Evolutionary conservation across 1,140 invertebrate species (phyloP), one percentile per base, ranked within the genome.

Genomic region (Phortica variegata): DNA sequence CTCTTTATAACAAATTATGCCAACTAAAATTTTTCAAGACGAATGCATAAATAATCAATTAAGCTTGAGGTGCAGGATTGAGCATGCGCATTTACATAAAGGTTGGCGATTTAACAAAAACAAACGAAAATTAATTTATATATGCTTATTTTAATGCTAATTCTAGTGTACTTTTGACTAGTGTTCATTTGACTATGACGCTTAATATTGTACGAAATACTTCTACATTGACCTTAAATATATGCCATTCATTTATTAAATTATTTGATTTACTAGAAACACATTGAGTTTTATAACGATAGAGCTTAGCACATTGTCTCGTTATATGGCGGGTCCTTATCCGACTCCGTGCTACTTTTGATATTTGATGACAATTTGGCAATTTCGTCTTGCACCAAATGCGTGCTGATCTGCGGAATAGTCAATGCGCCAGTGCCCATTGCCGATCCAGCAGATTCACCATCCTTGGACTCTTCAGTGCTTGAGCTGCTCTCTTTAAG

Each of bases 401-500:
- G 56, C 39, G 74, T 76, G 37, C 73, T 76, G 6, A 76, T 76
- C 43, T 71, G 65, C 2, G 74, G 74, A 53, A 76, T 76, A 26
- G 57, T 34, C 16, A 65, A 38, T 0, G 50, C 40, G 36, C 39
- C 52, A 40, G 52, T 56, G 52, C 55, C 58, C 39, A 61, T 65
- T 9, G 49, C 55, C 1, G 63, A 60, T 3, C 60, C 60, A 4
- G 58, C 49, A 13, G 50, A 16, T 17, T 60, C 61, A 17, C 60
- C 56, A 23, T 72, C 65, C 7, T 56, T 68, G 1, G 73, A 73
- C 40, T 71, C 73, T 43, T 75, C 73, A 1, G 73, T 75, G 52
- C 73, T 76, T 37, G 73, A 75, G 38, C 73, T 76, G 52, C 73
- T 76, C 58, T 76, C 74, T 47, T 74, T 74, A 18, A 76, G 70